Percentiles rank a stretch among this genome's conserved stretches.
These are phyloP conservation scores for Trichoplusia ni DNA, from an alignment of 1,140 invertebrate genomes.

Conservation along the genomic window DNA sequence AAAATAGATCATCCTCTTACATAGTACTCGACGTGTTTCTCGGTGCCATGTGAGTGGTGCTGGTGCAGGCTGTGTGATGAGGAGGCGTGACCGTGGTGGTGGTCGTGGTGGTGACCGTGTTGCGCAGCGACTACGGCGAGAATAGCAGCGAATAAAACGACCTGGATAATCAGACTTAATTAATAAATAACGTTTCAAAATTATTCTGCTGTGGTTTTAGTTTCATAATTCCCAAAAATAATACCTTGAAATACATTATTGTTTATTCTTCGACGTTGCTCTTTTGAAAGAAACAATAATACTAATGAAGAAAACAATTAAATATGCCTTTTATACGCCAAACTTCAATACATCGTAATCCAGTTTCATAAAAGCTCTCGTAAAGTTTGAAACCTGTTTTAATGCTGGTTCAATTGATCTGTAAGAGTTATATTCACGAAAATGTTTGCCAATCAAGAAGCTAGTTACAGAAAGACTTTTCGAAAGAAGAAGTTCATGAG, in stretches of 20 bases:
- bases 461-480: no score
- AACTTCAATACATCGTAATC: no score
- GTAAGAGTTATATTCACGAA: no score
- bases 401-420: no score
- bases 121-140: not conserved
- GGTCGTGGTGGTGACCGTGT: not conserved
- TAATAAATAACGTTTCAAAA: not conserved
- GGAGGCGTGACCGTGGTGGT: constrained; percentile 3
- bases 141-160: not conserved
- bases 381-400: no score
- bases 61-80: not conserved
- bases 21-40: constrained; percentile 10
- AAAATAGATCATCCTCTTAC: not conserved
- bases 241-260: not conserved
- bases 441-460: no score
- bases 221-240: not conserved
- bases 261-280: no score
- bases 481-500: no score
- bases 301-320: no score
- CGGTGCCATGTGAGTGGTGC: not conserved
- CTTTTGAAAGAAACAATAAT: no score
- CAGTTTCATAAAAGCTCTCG: no score
- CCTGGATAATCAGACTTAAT: not conserved
- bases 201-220: not conserved
- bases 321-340: no score